phyloP scores from a whole-genome alignment of 2,797 vertebrate species.

The Chromis chromis region DNA sequence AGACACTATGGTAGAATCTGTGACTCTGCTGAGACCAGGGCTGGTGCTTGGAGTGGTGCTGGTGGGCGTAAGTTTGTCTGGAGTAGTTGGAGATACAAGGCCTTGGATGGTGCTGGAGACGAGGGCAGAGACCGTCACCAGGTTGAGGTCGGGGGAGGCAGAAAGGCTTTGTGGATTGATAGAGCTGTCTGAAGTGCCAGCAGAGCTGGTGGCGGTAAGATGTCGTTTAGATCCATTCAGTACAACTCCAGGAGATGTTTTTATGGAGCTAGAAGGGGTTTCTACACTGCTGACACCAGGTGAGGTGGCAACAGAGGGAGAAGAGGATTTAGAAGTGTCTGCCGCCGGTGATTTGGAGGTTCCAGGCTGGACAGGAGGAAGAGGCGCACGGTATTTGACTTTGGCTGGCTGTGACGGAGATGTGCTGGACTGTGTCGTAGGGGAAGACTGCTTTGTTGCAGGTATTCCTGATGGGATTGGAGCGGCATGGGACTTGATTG shows the following conservation, averaged over 20 bases:
- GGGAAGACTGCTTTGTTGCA: slow-evolving; percentile 9
- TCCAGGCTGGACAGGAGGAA: slow-evolving; percentile 56
- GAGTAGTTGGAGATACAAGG: slow-evolving; percentile 54
- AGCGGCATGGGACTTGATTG: slow-evolving; percentile 68
- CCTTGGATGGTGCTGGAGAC: slow-evolving; percentile 74
- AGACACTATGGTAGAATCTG: neutral
- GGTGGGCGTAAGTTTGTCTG: slow-evolving; percentile 35
- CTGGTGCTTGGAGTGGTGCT: slow-evolving; percentile 27
- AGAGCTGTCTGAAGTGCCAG: slow-evolving; percentile 38
- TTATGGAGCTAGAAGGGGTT: slow-evolving; percentile 7
- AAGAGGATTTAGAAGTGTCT: slow-evolving; percentile 32
- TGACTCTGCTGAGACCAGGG: slow-evolving; percentile 16
- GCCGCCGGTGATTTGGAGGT: neutral
- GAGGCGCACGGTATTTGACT: slow-evolving; percentile 74
- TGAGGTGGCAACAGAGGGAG: slow-evolving; percentile 32
- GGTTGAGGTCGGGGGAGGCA: slow-evolving; percentile 34
- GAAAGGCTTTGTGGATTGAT: slow-evolving; percentile 10
- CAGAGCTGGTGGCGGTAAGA: slow-evolving; percentile 19
- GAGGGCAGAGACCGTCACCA: slow-evolving; percentile 69
- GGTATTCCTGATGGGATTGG: slow-evolving; percentile 54
- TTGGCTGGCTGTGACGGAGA: slow-evolving; percentile 37
- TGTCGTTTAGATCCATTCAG: slow-evolving; percentile 53
- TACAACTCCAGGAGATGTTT: slow-evolving; percentile 24
- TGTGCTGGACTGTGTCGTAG: slow-evolving; percentile 4
- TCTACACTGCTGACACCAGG: slow-evolving; percentile 13